Base-by-base conservation (phyloP, 1,140 invertebrate genomes). In the Babylonia areolata region DNA sequence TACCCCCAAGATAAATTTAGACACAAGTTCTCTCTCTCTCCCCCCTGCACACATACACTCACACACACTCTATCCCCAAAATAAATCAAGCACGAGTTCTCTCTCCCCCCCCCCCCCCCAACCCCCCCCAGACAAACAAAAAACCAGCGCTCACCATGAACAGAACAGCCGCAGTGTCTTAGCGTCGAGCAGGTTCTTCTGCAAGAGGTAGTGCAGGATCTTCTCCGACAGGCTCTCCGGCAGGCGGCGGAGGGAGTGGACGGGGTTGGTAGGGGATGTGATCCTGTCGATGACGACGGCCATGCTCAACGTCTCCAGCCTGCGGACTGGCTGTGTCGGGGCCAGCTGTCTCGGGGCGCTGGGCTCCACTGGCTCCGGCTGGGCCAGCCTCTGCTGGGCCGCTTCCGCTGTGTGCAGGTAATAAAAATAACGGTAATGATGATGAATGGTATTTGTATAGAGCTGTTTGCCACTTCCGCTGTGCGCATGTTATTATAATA, bases 101-200 rank as follows among this genome's bases (percentile, higher is more conserved):
- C 69, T 33, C 69, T n/a, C 69, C 69, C 69, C 28, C 28, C 69
- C 69, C 28, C 69, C 28, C 69, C 28, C 69, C 28, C 69, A 6
- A 11, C 37, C 35, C 35, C 37, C 28, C 39, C n/a, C n/a, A n/a
- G n/a, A n/a, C n/a, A n/a, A n/a, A n/a, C n/a, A 51, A 12, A 51
- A 51, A 9, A 51, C 17, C 1, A 51, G 9, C 54, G 86, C 88
- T 86, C 86, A 93, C 92, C 92, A 92, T n/a, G 92, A 90, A 81
- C 93, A 88, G 89, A 93, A 93, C 23, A 89, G 87, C 77, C 92
- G 89, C 12, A 93, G 86, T 42, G 90, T 92, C 69, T 89, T 91
- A 0, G 90, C 89, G 78, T 90, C 91, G 28, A 93, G 89, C 51
- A 90, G 86, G 86, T 90, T 90, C 51, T 93, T 88, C 75, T 92